Base-by-base conservation (phyloP, 2,113 vertebrate genomes). In the Prionailurus bengalensis region DNA sequence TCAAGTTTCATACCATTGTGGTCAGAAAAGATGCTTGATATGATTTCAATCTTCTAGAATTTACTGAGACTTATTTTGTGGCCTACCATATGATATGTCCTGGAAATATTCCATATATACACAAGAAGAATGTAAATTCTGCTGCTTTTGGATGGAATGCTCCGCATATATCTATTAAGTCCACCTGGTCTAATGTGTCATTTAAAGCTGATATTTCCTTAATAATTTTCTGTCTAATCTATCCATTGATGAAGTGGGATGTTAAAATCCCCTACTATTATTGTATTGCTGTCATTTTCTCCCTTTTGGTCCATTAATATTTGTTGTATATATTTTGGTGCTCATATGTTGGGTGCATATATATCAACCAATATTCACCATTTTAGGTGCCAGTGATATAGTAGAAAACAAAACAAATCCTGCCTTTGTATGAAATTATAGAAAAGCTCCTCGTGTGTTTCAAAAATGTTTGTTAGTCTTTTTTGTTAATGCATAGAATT, bases 361-460 rank as follows among this genome's bases (percentile, higher is more conserved):
- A 12, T 58, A 78, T 80, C 45, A 89, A 58, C 33, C 31, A 93
- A 45, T 84, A 88, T 71, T 94, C 81, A 66, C 76, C 76, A 39
- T 21, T 80, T 83, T 73, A 51, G 33, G 10, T 91, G 76, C 29
- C 71, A 84, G 58, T 81, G 36, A 42, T 68, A 91, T 0, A 58
- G 14, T 7, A 48, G 31, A 55, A 94, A 94, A 82, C 31, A 63
- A 93, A 97, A 94, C 4, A 55, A 97, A 86, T 71, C 33, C 39
- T 76, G 36, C 33, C 31, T 94, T 80, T 33, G 58, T 9, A 4
- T 42, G 73, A 76, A 80, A 70, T 79, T 66, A 82, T 39, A 31
- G 48, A 73, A 97, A 94, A 79, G 25, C 65, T 94, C 39, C 25
- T 9, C 4, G 16, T 42, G 2, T 61, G 19, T 73, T 51, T 96